These are phyloP conservation scores for Entomyzon cyanotis DNA, from an alignment of 2,113 vertebrate species.

Conservation along the genomic window DNA sequence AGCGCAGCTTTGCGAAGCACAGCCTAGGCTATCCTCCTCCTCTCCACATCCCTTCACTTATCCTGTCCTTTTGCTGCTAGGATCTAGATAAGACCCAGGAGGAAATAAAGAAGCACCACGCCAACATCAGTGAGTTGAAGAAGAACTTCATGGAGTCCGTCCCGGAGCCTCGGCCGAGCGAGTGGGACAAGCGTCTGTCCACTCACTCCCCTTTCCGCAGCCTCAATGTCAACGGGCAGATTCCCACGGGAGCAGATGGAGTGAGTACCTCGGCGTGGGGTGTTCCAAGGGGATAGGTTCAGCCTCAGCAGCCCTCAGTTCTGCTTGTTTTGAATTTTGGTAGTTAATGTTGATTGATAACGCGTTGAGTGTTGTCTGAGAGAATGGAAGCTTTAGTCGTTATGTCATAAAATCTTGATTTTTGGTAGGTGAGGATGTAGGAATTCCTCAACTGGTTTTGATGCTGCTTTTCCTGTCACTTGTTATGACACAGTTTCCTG, in stretches of 20 bases:
- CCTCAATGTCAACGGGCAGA: slow-evolving; percentile 88
- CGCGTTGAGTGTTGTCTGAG: fast-evolving
- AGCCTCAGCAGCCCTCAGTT: neutral
- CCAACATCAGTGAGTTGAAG: slow-evolving; percentile 96
- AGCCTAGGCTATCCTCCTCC: neutral
- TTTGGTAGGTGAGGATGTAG: neutral
- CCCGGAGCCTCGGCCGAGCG: slow-evolving; percentile 89
- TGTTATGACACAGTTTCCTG: no score
- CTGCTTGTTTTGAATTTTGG: fast-evolving
- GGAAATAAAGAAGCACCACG: slow-evolving; percentile 94
- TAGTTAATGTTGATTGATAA: neutral
- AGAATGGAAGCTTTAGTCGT: fast-evolving
- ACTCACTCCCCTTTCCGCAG: slow-evolving; percentile 93
- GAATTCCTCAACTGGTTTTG: neutral
- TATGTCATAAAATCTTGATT: fast-evolving
- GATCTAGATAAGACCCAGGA: slow-evolving; percentile 95
- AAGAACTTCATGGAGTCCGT: slow-evolving; percentile 98
- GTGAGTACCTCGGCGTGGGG: slow-evolving; percentile 74
- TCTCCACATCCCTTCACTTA: neutral
- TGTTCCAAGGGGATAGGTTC: neutral
- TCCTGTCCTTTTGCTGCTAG: slow-evolving; percentile 71
- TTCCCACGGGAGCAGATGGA: slow-evolving; percentile 84
- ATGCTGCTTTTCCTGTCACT: neutral
- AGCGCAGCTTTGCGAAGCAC: slow-evolving; percentile 62
- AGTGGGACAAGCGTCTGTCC: slow-evolving; percentile 97